Percentiles rank a stretch among this genome's conserved stretches.
Evolutionary conservation across 2,113 vertebrate genomes (phyloP).

Genomic region (Apodemus sylvaticus): DNA sequence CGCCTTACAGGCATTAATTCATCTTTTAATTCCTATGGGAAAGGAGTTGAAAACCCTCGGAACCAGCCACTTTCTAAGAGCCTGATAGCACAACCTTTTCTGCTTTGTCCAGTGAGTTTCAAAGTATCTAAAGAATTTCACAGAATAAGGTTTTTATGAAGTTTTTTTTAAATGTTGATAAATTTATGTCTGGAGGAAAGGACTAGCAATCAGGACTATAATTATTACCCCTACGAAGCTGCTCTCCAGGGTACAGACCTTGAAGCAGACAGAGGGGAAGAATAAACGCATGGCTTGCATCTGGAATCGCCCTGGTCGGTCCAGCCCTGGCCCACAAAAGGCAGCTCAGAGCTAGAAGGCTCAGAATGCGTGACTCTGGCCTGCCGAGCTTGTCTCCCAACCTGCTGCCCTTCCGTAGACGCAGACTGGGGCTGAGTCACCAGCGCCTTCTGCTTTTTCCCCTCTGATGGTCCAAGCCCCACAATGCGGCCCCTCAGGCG

Average conservation of each 20-base stretch:
- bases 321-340: not conserved
- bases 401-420: not conserved
- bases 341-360: not conserved
- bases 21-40: constrained; percentile 59
- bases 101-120: constrained; percentile 11
- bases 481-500: too few relatives aligned
- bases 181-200: not conserved
- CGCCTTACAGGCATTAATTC: constrained; percentile 56
- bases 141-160: constrained; percentile 8
- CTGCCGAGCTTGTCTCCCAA: not conserved
- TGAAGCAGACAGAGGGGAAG: not conserved
- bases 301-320: not conserved
- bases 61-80: constrained; percentile 39
- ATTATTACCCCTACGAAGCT: not conserved
- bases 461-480: rapidly evolving
- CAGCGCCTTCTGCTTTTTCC: not conserved
- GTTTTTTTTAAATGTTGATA: constrained; percentile 32
- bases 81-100: not conserved
- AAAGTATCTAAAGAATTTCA: constrained; percentile 33
- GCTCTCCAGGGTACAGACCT: not conserved
- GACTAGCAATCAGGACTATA: not conserved
- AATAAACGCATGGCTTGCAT: not conserved
- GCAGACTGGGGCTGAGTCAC: not conserved
- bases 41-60: constrained; percentile 56
- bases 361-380: not conserved